Evolutionary conservation across 1,140 invertebrate species (phyloP).

Genomic region (Zaprionus davidi): DNA sequence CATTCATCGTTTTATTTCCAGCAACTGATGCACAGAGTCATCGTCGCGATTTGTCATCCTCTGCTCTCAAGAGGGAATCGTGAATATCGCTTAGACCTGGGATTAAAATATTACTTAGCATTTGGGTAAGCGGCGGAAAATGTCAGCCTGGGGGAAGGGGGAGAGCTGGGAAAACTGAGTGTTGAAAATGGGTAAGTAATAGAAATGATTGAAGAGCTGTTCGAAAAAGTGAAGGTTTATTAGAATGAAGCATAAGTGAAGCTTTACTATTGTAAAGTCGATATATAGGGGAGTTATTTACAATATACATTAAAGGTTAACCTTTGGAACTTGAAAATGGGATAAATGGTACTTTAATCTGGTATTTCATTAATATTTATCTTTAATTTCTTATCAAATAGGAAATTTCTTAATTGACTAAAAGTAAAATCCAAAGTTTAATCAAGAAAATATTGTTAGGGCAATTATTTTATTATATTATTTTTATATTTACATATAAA

Average conservation of each 20-base stretch:
- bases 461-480: no score
- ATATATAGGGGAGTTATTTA: neutral
- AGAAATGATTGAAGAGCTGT: neutral
- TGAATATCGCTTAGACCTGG: neutral
- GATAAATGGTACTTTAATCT: neutral
- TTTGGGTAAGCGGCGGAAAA: neutral
- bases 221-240: neutral
- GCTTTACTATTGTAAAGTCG: neutral
- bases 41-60: slow-evolving; percentile 42
- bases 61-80: neutral
- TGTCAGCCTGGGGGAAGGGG: neutral
- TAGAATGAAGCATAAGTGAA: neutral
- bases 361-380: neutral
- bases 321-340: neutral
- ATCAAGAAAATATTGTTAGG: no score
- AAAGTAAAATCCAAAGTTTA: neutral
- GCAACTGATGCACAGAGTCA: slow-evolving; percentile 62
- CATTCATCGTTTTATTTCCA: slow-evolving; percentile 72
- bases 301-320: neutral
- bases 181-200: neutral
- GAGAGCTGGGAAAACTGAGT: neutral
- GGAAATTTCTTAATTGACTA: fast-evolving
- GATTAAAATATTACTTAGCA: neutral
- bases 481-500: no score
- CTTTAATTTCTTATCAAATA: neutral